Base-by-base conservation (phyloP, 64 coral and sea anemone genomes). In the Montipora efflorescens region DNA sequence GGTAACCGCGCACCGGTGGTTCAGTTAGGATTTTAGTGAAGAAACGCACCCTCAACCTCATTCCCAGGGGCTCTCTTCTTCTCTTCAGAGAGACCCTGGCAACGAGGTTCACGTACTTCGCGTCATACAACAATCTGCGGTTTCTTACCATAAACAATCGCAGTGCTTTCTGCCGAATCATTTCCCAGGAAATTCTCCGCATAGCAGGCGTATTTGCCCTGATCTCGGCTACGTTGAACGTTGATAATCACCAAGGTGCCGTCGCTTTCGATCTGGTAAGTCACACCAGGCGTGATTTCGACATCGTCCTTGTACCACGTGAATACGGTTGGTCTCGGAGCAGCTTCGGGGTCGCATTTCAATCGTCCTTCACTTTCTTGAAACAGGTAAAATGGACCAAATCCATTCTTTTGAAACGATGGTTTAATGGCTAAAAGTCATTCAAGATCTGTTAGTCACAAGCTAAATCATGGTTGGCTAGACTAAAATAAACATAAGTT, bases 301-400 rank as follows among this genome's bases (percentile, higher is more conserved):
- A 11, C 23, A 36, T 9, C 73, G 5, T 47, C 14, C 36, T 79
- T 77, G 9, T 9, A 43, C 91, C 91, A 93, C n/a, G 9, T 9
- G 19, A 83, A 83, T 48, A 22, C 8, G 7, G 6, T 48, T 64
- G 91, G 81, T 5, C 8, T 22, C 68, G 91, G 91, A 0, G 91
- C 83, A 5, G 91, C 91, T 67, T 93, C 76, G 55, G 91, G 76
- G 16, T 93, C 21, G 18, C 91, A 93, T 25, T 77, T 47, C 6
- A 93, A 28, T 4, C 16, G 4, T 61, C 77, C 91, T 53, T 79
- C 47, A 19, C 52, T 93, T 7, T 47, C 75, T 14, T 84, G 59
- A 59, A 93, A 93, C 8, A 93, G 0, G 82, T 93, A 93, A 62
- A 93, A 93, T 43, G 91, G 91, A 14, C 91, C 91, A 87, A 87